Evolutionary conservation across 2,888 invertebrate genomes (phyloP).

Genomic region (Lymantria dispar): DNA sequence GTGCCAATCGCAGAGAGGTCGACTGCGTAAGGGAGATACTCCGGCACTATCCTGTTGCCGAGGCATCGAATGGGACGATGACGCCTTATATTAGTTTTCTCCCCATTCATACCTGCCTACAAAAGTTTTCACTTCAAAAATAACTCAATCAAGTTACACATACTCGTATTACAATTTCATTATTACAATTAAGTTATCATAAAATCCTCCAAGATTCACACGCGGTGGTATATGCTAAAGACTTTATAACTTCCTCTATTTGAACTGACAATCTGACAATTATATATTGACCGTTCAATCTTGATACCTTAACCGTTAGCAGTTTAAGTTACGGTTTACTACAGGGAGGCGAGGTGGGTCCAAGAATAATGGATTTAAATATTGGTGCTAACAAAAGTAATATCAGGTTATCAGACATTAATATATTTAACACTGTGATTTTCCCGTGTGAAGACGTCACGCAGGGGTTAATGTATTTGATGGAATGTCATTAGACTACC

Average conservation of each 20-base stretch:
- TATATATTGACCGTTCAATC: conserved; percentile 22
- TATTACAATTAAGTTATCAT: conserved; percentile 39
- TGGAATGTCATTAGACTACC: conserved; percentile 26
- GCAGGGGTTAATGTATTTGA: conserved; percentile 28
- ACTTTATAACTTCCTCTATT: conserved; percentile 39
- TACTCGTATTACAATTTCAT: conserved; percentile 22
- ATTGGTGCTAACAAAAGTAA: conserved; percentile 52
- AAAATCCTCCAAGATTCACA: conserved; percentile 33
- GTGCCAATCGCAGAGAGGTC: too few relatives aligned
- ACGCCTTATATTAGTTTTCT: too few relatives aligned
- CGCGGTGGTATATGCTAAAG: conserved; percentile 41
- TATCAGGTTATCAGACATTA: conserved; percentile 57
- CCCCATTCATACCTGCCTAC: too few relatives aligned
- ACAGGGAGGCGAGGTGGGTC: conserved; percentile 10
- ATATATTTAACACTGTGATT: conserved; percentile 64
- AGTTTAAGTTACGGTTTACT: background rate
- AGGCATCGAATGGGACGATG: too few relatives aligned
- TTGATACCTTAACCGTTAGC: background rate
- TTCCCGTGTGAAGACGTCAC: conserved; percentile 69
- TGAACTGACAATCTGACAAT: conserved; percentile 25
- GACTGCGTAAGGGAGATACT: too few relatives aligned
- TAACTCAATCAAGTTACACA: too few relatives aligned
- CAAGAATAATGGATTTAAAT: conserved; percentile 23
- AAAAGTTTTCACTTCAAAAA: too few relatives aligned
- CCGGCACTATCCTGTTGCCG: too few relatives aligned